Percentiles rank a stretch among this genome's conserved stretches.
phyloP scores from a whole-genome alignment of 1,140 invertebrate genomes.

The Halesus radiatus region DNA sequence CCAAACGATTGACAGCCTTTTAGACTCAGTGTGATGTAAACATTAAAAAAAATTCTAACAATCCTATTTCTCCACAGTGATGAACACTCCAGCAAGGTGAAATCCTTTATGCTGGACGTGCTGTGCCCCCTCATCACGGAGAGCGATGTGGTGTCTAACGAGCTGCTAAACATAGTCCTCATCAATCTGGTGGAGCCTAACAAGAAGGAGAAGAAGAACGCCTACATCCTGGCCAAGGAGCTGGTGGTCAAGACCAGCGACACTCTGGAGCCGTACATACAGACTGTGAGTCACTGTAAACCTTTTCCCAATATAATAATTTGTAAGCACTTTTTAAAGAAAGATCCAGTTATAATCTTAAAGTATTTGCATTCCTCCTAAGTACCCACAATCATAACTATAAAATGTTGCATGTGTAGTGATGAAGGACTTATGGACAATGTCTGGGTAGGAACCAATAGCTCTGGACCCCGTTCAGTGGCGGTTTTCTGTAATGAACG shows the following conservation, averaged over 20 bases:
- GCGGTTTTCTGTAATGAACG: too few relatives aligned
- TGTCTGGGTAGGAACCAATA: too few relatives aligned
- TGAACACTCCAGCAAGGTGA: conserved; percentile 95
- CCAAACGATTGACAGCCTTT: too few relatives aligned
- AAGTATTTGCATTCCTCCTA: too few relatives aligned
- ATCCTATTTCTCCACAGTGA: conserved; percentile 74
- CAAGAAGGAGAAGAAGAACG: conserved; percentile 91
- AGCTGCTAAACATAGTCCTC: conserved; percentile 93
- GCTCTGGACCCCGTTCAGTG: too few relatives aligned
- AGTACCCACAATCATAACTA: too few relatives aligned
- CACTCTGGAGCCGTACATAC: conserved; percentile 94
- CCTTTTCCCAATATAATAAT: neutral
- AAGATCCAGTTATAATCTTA: too few relatives aligned
- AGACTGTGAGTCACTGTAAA: conserved; percentile 77
- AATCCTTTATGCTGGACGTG: conserved; percentile 96
- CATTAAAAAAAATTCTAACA: too few relatives aligned
- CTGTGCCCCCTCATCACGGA: conserved; percentile 94
- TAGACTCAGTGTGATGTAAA: too few relatives aligned
- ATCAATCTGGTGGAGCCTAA: conserved; percentile 96
- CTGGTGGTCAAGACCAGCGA: conserved; percentile 91
- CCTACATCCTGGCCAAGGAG: conserved; percentile 92
- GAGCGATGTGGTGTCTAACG: conserved; percentile 94
- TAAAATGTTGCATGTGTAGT: too few relatives aligned
- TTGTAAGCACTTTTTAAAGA: too few relatives aligned
- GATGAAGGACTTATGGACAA: too few relatives aligned